Evolutionary conservation across 2,113 vertebrate species (phyloP).

Genomic region (Rhabdornis inornatus): DNA sequence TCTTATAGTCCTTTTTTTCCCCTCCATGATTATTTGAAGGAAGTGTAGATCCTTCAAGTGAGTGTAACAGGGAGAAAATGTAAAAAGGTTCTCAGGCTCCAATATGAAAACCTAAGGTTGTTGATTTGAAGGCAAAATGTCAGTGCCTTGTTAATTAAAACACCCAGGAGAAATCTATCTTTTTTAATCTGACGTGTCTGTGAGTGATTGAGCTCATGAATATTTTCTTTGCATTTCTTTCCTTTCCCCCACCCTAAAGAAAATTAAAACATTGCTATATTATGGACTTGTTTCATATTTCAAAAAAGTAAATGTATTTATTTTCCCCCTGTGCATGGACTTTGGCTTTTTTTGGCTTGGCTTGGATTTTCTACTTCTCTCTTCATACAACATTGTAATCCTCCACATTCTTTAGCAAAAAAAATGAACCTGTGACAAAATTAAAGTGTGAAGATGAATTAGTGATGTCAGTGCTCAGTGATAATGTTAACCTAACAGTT

Average conservation of each 20-base stretch:
- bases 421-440: background rate
- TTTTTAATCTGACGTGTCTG: background rate
- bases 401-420: background rate
- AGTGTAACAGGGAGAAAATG: background rate
- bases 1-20: background rate
- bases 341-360: background rate
- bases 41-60: background rate
- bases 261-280: background rate
- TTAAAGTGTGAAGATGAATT: background rate
- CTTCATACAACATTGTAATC: background rate
- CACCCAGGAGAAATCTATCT: background rate
- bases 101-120: background rate
- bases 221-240: background rate
- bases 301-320: background rate
- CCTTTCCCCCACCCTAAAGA: background rate
- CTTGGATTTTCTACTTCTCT: background rate
- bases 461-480: background rate
- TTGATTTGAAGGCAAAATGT: slow-evolving; percentile 11
- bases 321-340: background rate
- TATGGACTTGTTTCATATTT: background rate
- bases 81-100: background rate
- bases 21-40: background rate
- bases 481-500: background rate
- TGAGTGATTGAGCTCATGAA: background rate
- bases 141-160: background rate